These are phyloP conservation scores for Vesta saturnalis DNA, from an alignment of 2,888 invertebrate species.

Conservation along the genomic window DNA sequence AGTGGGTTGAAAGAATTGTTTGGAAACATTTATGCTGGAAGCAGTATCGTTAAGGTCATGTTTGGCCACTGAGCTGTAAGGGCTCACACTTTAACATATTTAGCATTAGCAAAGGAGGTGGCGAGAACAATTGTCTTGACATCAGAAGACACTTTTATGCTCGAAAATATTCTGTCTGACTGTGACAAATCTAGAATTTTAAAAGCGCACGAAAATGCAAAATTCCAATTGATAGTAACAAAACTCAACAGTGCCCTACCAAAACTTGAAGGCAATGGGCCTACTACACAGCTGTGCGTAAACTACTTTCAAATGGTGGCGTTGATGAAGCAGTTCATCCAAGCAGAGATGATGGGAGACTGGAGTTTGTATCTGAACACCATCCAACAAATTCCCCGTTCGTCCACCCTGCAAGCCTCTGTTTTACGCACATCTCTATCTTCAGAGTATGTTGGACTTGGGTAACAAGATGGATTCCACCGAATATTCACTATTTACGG, in stretches of 20 bases:
- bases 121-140: not conserved
- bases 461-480: too few relatives aligned
- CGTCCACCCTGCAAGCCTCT: not conserved
- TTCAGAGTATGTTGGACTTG: too few relatives aligned
- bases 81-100: constrained; percentile 46
- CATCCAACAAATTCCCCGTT: too few relatives aligned
- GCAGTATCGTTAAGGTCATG: constrained; percentile 46
- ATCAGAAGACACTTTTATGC: not conserved
- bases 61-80: constrained; percentile 48
- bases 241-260: constrained; percentile 5
- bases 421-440: too few relatives aligned
- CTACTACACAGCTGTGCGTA: constrained; percentile 2
- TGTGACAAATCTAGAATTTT: constrained; percentile 8
- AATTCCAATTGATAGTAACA: too few relatives aligned
- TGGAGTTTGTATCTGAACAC: too few relatives aligned
- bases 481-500: too few relatives aligned
- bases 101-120: too few relatives aligned
- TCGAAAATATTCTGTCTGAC: not conserved
- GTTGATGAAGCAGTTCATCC: too few relatives aligned
- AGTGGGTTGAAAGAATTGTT: constrained; percentile 42
- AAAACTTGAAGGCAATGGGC: not conserved
- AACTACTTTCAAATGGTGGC: too few relatives aligned
- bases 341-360: too few relatives aligned
- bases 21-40: constrained; percentile 43
- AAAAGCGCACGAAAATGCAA: constrained; percentile 4